These are phyloP conservation scores for Crotalus horridus DNA, from an alignment of 2,113 vertebrate genomes.

Conservation along the genomic window DNA sequence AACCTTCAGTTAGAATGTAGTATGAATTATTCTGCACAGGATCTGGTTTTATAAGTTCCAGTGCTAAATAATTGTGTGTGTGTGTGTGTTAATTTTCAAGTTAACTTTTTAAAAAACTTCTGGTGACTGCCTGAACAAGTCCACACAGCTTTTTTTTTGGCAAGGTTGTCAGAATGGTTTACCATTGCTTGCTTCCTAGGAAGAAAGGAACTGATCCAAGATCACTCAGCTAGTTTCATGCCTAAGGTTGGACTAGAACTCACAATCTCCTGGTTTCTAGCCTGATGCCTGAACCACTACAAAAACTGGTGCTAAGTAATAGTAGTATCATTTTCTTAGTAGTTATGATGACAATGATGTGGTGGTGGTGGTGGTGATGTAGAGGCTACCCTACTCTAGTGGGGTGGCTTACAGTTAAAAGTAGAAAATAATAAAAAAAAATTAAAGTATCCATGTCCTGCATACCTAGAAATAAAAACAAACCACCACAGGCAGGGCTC, in stretches of 20 bases:
- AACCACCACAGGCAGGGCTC: not conserved
- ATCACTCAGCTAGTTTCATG: not conserved
- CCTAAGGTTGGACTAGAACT: not conserved
- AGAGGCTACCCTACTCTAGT: not conserved
- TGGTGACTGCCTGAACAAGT: not conserved
- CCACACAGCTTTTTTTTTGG: not conserved
- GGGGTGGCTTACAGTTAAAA: not conserved
- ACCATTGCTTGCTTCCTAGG: not conserved
- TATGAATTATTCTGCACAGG: not conserved
- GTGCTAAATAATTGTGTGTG: not conserved
- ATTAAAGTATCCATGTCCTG: not conserved
- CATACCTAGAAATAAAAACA: not conserved
- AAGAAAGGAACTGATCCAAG: not conserved
- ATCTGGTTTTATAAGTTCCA: not conserved
- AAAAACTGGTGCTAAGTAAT: not conserved
- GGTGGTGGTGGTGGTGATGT: not conserved
- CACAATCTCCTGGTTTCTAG: not conserved
- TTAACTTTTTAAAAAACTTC: not conserved
- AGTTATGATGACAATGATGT: not conserved
- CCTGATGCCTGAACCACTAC: not conserved
- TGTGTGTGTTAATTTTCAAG: not conserved
- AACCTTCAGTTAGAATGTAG: not conserved
- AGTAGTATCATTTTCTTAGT: not conserved
- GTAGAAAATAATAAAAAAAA: not conserved
- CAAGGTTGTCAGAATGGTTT: not conserved